Base-by-base conservation (phyloP, 1,140 invertebrate genomes). In the Anagrus nilaparvatae region DNA sequence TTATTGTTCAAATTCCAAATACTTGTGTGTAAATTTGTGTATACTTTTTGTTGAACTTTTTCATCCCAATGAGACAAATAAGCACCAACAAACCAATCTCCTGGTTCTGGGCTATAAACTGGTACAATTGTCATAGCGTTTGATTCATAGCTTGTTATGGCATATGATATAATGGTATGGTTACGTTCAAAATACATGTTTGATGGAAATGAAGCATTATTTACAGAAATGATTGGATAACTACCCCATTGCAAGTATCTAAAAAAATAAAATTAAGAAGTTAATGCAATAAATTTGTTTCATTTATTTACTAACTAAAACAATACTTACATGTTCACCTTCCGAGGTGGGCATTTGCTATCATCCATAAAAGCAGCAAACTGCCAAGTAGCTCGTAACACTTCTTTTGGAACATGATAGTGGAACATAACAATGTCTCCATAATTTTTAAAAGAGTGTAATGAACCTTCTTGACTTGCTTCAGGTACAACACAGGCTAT, bases 191-290 rank as follows among this genome's bases (percentile, higher is more conserved):
- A 14, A 53, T 63, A 66, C 47, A 70, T 61, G 32, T 65, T 47
- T 9, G 42, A 37, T 21, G 67, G 67, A 51, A 67, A 71, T 33
- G 63, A 63, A 30, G 62, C 53, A 58, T 77, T 76, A 36, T 69
- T 60, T 10, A 63, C 47, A 19, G 59, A 64, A 37, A 78, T 69
- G n/a, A 76, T 57, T 44, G 77, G 76, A 54, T 73, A 74, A 57
- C 74, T 76, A 20, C 74, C 73, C 65, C 71, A 71, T 51, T 74
- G 69, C 12, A 79, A 54, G 46, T 69, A 69, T 59, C 75, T 77
- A 53, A 20, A 44, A 39, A 45, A 53, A 45, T 44, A n/a, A n/a
- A n/a, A n/a, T n/a, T n/a, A n/a, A n/a, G n/a, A n/a, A n/a, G n/a
- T 19, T 21, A 44, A 21, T 10, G 40, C 16, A 29, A n/a, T 28